A percentile compares a stretch with the other conserved stretches of the same genome.
Evolutionary conservation across 2,888 invertebrate species (phyloP).

Genomic region (Troilus luridus): DNA sequence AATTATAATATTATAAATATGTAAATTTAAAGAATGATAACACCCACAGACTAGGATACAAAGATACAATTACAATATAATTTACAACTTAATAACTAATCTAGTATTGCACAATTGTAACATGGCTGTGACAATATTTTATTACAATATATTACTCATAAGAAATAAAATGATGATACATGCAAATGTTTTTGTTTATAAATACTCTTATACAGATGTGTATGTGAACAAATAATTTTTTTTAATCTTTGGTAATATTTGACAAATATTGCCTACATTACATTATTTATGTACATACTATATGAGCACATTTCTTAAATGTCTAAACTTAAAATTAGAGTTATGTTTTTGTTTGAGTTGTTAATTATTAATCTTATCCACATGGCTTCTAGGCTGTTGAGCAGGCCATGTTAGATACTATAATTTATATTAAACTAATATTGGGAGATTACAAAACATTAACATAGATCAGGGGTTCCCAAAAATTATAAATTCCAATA

Average conservation of each 20-base stretch:
- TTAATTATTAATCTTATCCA: background rate
- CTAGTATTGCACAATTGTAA: constrained; percentile 25
- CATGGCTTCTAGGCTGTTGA: background rate
- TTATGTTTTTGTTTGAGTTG: constrained; percentile 3
- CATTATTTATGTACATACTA: constrained; percentile 33
- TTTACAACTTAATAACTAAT: constrained; percentile 11
- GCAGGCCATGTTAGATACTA: background rate
- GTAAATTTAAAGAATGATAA: background rate
- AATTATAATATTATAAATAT: background rate
- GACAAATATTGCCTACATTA: constrained; percentile 49
- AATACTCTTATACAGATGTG: constrained; percentile 1
- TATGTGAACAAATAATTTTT: constrained; percentile 6
- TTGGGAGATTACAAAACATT: background rate
- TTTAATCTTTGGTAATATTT: constrained; percentile 47
- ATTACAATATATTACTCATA: constrained; percentile 21
- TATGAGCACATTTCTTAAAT: constrained; percentile 46
- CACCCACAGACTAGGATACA: constrained; percentile 33
- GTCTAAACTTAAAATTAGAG: background rate
- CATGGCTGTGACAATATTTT: constrained; percentile 28
- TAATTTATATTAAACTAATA: background rate
- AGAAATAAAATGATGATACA: background rate
- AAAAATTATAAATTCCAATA: background rate
- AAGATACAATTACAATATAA: background rate
- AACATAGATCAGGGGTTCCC: background rate
- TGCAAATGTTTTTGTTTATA: background rate